Evolutionary conservation across 2,113 vertebrate genomes (phyloP).

Genomic region (Guaruba guarouba): DNA sequence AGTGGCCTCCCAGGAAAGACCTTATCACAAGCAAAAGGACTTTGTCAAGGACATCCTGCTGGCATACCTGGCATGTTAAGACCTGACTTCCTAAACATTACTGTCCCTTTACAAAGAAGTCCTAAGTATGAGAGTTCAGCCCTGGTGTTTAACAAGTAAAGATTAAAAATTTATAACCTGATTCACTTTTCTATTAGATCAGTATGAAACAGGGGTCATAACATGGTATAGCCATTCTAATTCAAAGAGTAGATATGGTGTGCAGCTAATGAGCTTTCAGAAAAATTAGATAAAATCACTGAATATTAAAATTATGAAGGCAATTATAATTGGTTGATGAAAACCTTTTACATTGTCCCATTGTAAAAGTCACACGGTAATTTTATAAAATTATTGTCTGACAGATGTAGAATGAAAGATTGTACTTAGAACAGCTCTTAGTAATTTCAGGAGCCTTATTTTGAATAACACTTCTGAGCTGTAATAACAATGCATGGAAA

Average conservation of each 20-base stretch:
- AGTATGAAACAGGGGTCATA: conserved; percentile 1
- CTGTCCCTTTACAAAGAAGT: not conserved
- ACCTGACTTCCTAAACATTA: not conserved
- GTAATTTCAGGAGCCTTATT: not conserved
- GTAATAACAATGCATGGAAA: not conserved
- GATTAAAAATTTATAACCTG: conserved; percentile 12
- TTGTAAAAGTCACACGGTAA: not conserved
- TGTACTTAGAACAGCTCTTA: not conserved
- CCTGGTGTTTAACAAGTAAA: not conserved
- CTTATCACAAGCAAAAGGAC: not conserved
- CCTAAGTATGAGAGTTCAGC: not conserved
- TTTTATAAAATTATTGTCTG: not conserved
- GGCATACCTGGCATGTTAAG: not conserved
- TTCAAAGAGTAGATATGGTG: not conserved
- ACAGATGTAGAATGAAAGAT: not conserved
- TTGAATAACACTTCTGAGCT: not conserved
- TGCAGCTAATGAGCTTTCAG: conserved; percentile 3
- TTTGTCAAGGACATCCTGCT: not conserved
- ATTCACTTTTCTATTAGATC: conserved; percentile 14
- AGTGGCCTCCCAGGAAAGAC: not conserved
- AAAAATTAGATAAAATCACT: not conserved
- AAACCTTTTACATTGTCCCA: not conserved
- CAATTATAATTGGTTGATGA: not conserved
- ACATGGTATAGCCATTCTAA: not conserved
- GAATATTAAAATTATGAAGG: not conserved